phyloP scores from a whole-genome alignment of 2,888 invertebrate genomes.

The Idaea straminata region DNA sequence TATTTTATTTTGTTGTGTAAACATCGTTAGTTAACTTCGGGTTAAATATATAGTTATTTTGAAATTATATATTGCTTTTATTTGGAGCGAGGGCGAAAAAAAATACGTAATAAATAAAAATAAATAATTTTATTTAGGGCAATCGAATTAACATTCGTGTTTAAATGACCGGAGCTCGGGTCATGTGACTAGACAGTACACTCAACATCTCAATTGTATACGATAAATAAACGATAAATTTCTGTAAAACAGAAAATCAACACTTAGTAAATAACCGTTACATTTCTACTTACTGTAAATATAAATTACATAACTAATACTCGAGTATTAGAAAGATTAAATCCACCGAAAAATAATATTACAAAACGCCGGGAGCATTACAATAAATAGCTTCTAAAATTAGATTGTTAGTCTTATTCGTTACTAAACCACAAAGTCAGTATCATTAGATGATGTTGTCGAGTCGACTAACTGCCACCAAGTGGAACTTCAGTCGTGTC shows the following conservation, averaged over 20 bases:
- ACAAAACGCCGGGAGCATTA: constrained; percentile 70
- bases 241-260: constrained; percentile 77
- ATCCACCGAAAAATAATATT: constrained; percentile 75
- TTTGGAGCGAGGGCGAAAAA: constrained; percentile 33
- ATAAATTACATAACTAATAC: constrained; percentile 77
- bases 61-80: constrained; percentile 18
- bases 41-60: constrained; percentile 74
- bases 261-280: constrained; percentile 74
- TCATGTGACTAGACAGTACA: constrained; percentile 78
- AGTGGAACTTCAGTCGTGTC: constrained; percentile 42
- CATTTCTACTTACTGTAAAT: constrained; percentile 74
- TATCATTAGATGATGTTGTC: constrained; percentile 46
- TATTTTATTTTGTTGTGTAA: constrained; percentile 76
- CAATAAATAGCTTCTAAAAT: constrained; percentile 62
- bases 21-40: constrained; percentile 73
- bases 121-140: constrained; percentile 74
- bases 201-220: constrained; percentile 74
- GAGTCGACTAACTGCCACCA: constrained; percentile 47
- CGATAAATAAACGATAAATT: constrained; percentile 71
- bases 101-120: constrained; percentile 67
- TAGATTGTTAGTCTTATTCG: constrained; percentile 74
- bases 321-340: constrained; percentile 78
- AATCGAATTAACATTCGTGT: constrained; percentile 63
- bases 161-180: constrained; percentile 70
- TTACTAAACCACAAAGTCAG: constrained; percentile 58